Evolutionary conservation across 2,888 invertebrate genomes (phyloP).

Genomic region (Ennomos fuscantarius): DNA sequence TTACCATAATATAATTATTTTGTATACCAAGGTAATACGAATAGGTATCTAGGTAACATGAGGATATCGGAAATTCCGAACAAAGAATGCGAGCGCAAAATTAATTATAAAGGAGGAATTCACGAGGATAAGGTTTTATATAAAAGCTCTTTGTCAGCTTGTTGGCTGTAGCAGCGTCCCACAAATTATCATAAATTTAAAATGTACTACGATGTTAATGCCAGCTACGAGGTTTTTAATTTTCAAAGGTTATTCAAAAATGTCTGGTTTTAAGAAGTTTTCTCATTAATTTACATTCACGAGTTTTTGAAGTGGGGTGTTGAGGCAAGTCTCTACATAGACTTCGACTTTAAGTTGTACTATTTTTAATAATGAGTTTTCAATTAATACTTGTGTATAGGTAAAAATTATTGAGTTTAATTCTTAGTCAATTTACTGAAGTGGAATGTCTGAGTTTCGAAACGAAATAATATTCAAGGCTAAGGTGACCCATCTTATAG

Average conservation of each 20-base stretch:
- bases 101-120: conserved; percentile 31
- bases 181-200: conserved; percentile 21
- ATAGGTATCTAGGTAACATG: background rate
- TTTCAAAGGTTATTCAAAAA: conserved; percentile 4
- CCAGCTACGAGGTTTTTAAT: conserved; percentile 3
- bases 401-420: no score
- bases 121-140: conserved; percentile 27
- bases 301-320: no score
- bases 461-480: no score
- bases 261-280: conserved; percentile 1
- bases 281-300: conserved; percentile 1
- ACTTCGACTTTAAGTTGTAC: no score
- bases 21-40: no score
- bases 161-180: conserved; percentile 11
- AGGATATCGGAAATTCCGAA: conserved; percentile 27
- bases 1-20: no score
- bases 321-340: no score
- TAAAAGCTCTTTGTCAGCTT: conserved; percentile 24
- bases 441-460: no score
- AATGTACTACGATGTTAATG: conserved; percentile 3
- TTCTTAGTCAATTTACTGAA: no score
- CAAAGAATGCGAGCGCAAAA: conserved; percentile 32
- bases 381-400: no score
- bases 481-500: no score
- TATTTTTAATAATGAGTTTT: no score